Percentiles rank a stretch among this genome's conserved stretches.
Evolutionary conservation across 2,888 invertebrate species (phyloP).

Genomic region (Andrena bicolor): DNA sequence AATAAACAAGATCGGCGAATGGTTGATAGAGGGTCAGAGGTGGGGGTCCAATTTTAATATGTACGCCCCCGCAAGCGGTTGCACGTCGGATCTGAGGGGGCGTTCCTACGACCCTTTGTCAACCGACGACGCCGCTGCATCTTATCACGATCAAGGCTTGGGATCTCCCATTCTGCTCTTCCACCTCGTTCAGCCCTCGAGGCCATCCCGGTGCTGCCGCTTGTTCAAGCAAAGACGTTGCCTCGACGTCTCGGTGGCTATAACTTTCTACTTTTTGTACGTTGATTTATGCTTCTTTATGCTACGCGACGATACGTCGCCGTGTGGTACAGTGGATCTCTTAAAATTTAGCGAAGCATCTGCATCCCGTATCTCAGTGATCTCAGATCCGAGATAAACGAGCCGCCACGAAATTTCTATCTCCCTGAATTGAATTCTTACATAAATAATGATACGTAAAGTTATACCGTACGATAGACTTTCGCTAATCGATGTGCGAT

Average conservation of each 20-base stretch:
- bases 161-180: conserved; percentile 75
- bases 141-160: conserved; percentile 80
- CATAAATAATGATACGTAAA: background rate
- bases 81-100: conserved; percentile 80
- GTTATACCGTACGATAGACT: background rate
- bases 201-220: conserved; percentile 74
- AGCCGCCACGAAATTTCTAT: conserved; percentile 3
- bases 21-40: conserved; percentile 62
- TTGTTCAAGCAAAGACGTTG: conserved; percentile 73
- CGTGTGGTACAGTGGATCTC: conserved; percentile 48
- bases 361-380: conserved; percentile 35
- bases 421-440: conserved; percentile 20
- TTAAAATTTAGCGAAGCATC: conserved; percentile 52
- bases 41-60: conserved; percentile 79
- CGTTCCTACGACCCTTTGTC: conserved; percentile 83
- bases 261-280: conserved; percentile 74
- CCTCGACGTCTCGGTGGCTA: conserved; percentile 70
- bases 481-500: background rate
- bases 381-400: conserved; percentile 49
- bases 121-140: conserved; percentile 81
- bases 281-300: conserved; percentile 65
- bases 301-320: conserved; percentile 64
- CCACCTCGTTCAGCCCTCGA: conserved; percentile 70
- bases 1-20: conserved; percentile 76
- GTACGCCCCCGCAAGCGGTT: conserved; percentile 82